Percentiles rank a stretch among this genome's conserved stretches.
Conservation (phyloP, 2,797 vertebrate genomes). For the Vipera latastei region DNA sequence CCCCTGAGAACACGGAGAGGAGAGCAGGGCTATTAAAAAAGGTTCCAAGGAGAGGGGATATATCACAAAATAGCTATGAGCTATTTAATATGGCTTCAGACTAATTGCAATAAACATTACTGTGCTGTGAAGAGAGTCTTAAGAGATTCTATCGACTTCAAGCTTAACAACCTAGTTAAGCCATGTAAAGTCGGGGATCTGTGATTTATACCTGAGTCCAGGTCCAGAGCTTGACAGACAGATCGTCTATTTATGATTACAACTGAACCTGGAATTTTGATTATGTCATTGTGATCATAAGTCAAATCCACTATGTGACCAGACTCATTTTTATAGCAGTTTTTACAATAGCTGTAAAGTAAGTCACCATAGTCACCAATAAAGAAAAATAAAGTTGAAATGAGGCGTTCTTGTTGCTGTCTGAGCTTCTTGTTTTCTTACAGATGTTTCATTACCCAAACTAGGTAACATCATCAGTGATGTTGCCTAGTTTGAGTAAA, state of each 20-base stretch:
- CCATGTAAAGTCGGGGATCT: background rate
- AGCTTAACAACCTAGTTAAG: background rate
- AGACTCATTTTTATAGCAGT: background rate
- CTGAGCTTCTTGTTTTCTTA: no score
- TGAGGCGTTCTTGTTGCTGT: no score
- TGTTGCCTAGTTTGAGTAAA: no score
- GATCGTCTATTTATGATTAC: background rate
- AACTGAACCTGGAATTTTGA: background rate
- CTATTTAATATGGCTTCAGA: background rate
- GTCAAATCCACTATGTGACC: background rate
- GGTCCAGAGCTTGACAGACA: background rate
- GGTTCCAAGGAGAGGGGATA: background rate
- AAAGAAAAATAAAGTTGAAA: background rate
- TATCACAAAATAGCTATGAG: background rate
- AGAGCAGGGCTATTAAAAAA: no score
- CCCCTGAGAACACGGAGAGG: background rate
- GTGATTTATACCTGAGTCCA: background rate
- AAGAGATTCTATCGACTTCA: background rate
- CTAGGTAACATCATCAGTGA: no score
- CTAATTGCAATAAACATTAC: background rate
- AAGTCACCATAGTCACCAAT: background rate
- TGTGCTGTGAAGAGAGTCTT: background rate
- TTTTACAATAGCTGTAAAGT: background rate
- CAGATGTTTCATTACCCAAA: no score
- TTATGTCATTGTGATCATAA: background rate